Base-by-base conservation (phyloP, 2,113 vertebrate species). In the Greenwoodochromis staneri region DNA sequence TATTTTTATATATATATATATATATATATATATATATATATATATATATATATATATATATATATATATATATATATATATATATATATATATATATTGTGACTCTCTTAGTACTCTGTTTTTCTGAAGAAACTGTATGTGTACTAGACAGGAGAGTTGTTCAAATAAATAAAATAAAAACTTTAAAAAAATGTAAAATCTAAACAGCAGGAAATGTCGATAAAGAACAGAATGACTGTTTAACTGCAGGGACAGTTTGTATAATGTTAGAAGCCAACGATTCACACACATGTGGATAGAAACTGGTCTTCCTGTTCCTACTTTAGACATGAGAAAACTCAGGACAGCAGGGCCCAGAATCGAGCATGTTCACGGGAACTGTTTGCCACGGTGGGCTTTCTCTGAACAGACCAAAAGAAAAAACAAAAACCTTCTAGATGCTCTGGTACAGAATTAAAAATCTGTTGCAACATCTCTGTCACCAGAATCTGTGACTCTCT, bases 91-190 rank as follows among this genome's bases (percentile, higher is more conserved):
- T 24, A 24, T 24, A 24, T 24, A 24, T 24, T 24, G 24, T 24
- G 24, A 24, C 24, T 24, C 24, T 24, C 49, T 53, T 53, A 53
- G 49, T 53, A 0, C 8, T 53, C 49, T n/a, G 9, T n/a, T 53
- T 0, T 53, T 53, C 49, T 53, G 49, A 0, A 53, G 49, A 53
- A 1, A n/a, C 19, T 53, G 49, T n/a, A 53, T 3, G 0, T 53
- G 49, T 10, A 53, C 9, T 51, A n/a, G 0, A 51, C 17, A 51
- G 49, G 49, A n/a, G 49, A 51, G 49, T 9, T 51, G 49, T 51
- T 51, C 1, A 51, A 51, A 51, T 51, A 51, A n/a, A 51, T n/a
- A 51, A n/a, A 51, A 51, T 51, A n/a, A 51, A 51, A 51, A 51
- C 17, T 51, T 1, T 21, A n/a, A 51, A 53, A 57, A 27, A 57